Percentiles rank a stretch among this genome's conserved stretches.
These are phyloP conservation scores for Carcina quercana DNA, from an alignment of 2,888 invertebrate species.

Conservation along the genomic window DNA sequence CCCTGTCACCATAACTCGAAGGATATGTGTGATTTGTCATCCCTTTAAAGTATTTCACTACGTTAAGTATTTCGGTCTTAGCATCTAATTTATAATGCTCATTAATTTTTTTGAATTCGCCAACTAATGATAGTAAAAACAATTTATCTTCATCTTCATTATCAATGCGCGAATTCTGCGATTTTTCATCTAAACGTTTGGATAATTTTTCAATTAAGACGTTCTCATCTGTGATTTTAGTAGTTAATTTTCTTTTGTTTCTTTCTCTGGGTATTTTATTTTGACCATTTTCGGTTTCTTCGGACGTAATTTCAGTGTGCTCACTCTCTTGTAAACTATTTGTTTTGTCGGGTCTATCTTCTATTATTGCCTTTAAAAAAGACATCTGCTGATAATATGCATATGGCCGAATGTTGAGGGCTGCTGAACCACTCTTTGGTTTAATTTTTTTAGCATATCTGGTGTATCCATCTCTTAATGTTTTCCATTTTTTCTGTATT, in stretches of 20 bases:
- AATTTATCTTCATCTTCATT: conserved; percentile 11
- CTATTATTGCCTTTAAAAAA: conserved; percentile 5
- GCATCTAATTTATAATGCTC: too few relatives aligned
- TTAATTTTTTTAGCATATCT: conserved; percentile 10
- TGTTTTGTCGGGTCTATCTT: too few relatives aligned
- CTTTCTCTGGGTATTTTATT: conserved; percentile 5
- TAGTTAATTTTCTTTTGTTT: conserved; percentile 4
- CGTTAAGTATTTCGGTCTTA: too few relatives aligned
- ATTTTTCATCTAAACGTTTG: conserved; percentile 6
- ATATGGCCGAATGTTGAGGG: conserved; percentile 8
- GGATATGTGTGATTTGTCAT: too few relatives aligned
- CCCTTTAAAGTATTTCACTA: too few relatives aligned
- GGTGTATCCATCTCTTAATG: conserved; percentile 9
- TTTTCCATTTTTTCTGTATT: conserved; percentile 9
- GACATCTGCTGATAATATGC: conserved; percentile 7
- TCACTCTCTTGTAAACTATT: too few relatives aligned
- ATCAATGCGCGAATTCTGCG: conserved; percentile 4
- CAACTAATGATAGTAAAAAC: conserved; percentile 11
- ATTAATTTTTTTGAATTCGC: too few relatives aligned
- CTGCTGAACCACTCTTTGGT: conserved; percentile 9
- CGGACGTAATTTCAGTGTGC: conserved; percentile 1
- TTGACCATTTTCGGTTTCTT: conserved; percentile 6
- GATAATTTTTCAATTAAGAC: conserved; percentile 10
- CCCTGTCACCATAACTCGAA: too few relatives aligned
- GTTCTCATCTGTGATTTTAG: conserved; percentile 5